A percentile compares a stretch with the other conserved stretches of the same genome.
Conservation (phyloP, 2,888 invertebrate genomes). For the Himalopsyche japonica region DNA sequence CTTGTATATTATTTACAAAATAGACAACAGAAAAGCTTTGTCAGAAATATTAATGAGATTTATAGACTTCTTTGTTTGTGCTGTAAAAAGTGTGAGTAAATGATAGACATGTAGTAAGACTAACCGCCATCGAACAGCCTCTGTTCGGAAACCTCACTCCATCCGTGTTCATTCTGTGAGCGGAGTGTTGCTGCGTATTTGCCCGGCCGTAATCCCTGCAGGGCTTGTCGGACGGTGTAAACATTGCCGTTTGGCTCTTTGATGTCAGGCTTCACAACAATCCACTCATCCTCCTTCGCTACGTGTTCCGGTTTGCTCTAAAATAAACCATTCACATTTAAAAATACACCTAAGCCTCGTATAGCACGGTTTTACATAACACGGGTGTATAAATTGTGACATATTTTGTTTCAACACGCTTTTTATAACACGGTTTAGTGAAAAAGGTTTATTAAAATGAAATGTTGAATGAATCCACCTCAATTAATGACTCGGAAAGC, state of each 20-base stretch:
- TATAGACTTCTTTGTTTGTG: too few species aligned
- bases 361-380: too few species aligned
- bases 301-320: conserved; percentile 43
- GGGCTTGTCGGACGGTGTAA: conserved; percentile 49
- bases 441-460: too few species aligned
- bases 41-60: too few species aligned
- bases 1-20: too few species aligned
- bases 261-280: conserved; percentile 42
- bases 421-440: too few species aligned
- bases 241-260: conserved; percentile 43
- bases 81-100: background rate
- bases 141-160: conserved; percentile 51
- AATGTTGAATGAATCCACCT: too few species aligned
- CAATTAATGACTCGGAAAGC: too few species aligned
- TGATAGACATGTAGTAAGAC: background rate
- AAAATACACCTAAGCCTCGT: background rate
- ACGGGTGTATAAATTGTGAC: too few species aligned
- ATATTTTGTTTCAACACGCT: too few species aligned
- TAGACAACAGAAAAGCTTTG: too few species aligned
- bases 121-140: conserved; percentile 50
- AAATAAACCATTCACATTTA: conserved; percentile 23
- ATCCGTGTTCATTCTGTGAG: conserved; percentile 53
- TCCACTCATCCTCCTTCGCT: conserved; percentile 44
- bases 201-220: conserved; percentile 49
- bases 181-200: conserved; percentile 52